Evolutionary conservation across 64 coral and sea anemone genomes (phyloP).

Genomic region (Cladopsammia gracilis): DNA sequence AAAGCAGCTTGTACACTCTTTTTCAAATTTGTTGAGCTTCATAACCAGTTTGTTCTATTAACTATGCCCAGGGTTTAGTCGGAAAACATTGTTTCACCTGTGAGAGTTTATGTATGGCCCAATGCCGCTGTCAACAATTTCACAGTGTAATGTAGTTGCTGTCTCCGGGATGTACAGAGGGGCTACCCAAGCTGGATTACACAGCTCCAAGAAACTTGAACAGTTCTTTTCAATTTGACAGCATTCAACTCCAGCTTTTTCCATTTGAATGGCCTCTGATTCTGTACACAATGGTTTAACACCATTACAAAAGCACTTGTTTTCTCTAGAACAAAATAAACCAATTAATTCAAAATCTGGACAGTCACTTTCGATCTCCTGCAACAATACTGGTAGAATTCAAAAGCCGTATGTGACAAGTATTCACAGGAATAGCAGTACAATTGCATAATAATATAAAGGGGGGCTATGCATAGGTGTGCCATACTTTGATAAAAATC

Average conservation of each 20-base stretch:
- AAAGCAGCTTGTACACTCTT: too few species aligned
- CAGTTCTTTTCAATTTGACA: slow-evolving; percentile 26
- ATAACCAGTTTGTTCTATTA: too few species aligned
- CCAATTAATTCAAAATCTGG: too few species aligned
- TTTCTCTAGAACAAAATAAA: neutral
- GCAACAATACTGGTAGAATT: too few species aligned
- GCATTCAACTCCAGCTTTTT: neutral
- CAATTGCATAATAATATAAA: too few species aligned
- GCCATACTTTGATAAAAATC: too few species aligned
- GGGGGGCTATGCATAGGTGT: too few species aligned
- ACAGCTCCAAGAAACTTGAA: slow-evolving; percentile 34
- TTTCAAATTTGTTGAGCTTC: too few species aligned
- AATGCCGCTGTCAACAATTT: slow-evolving; percentile 56
- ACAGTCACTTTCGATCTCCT: neutral
- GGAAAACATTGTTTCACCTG: slow-evolving; percentile 32
- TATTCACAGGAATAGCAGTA: too few species aligned
- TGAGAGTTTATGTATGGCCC: slow-evolving; percentile 65
- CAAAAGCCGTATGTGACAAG: too few species aligned
- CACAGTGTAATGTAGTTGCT: slow-evolving; percentile 20
- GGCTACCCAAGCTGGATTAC: slow-evolving; percentile 90
- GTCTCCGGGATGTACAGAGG: slow-evolving; percentile 51
- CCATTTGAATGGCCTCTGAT: neutral
- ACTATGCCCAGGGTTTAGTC: too few species aligned
- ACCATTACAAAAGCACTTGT: slow-evolving; percentile 18
- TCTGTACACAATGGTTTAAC: neutral